A percentile compares a stretch with the other conserved stretches of the same genome.
Conservation (phyloP, 2,113 vertebrate species). For the Baryphthengus martii region DNA sequence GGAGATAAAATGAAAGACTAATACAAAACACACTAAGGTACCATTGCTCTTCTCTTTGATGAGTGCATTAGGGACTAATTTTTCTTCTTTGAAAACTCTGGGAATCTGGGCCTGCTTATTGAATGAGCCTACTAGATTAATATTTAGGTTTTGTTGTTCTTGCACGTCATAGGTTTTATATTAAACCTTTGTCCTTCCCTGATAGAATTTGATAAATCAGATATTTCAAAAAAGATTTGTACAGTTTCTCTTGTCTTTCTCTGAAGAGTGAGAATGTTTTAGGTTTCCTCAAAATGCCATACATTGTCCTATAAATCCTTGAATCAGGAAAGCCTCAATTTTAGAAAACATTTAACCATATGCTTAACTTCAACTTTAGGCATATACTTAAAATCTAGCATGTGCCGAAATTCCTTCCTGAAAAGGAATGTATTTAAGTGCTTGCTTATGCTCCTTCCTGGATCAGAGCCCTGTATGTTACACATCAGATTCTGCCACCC, state of each 20-base stretch:
- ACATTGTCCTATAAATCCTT: constrained; percentile 42
- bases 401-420: constrained; percentile 2
- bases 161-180: not conserved
- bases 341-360: constrained; percentile 57
- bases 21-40: constrained; percentile 6
- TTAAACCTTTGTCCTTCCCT: not conserved
- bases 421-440: constrained; percentile 14
- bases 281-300: constrained; percentile 42
- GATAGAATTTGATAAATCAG: not conserved
- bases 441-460: constrained; percentile 24
- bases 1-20: not conserved
- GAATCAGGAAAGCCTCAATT: constrained; percentile 9
- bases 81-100: not conserved
- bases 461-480: not conserved
- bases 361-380: constrained; percentile 45
- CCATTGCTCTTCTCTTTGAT: constrained; percentile 18
- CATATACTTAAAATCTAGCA: constrained; percentile 49
- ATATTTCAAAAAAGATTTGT: not conserved
- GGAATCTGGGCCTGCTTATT: not conserved
- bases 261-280: constrained; percentile 12
- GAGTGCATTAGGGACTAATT: not conserved
- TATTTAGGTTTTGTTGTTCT: constrained; percentile 16
- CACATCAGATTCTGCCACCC: not conserved
- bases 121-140: not conserved
- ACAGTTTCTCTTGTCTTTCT: not conserved